phyloP scores from a whole-genome alignment of 2,888 invertebrate genomes.

The Eupeodes latifasciatus region DNA sequence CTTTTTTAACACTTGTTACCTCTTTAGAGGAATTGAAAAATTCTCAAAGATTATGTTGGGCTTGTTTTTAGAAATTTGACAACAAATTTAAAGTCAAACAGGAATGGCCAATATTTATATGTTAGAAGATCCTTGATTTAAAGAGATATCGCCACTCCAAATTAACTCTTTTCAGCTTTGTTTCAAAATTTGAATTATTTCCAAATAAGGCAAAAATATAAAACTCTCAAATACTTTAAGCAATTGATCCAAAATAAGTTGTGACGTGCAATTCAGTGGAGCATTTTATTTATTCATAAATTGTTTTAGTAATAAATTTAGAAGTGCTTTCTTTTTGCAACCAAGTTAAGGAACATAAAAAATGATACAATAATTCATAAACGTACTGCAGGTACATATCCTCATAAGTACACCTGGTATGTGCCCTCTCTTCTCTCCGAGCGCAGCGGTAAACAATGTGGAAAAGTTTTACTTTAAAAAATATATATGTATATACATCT shows the following conservation, averaged over 20 bases:
- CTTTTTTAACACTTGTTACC: no score
- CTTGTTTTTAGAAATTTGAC: no score
- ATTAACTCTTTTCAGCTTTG: no score
- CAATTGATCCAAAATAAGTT: background rate
- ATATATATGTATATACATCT: background rate
- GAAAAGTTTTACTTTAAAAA: background rate
- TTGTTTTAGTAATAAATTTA: conserved; percentile 6
- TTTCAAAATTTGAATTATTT: no score
- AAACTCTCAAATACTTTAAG: background rate
- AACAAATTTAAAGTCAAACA: no score
- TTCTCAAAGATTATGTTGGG: no score
- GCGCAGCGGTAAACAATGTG: background rate
- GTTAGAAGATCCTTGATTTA: no score
- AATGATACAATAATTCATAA: background rate
- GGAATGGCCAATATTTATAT: no score
- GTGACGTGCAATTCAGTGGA: background rate
- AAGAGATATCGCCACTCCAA: no score
- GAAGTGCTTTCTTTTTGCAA: background rate
- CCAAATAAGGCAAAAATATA: no score
- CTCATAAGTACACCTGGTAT: background rate
- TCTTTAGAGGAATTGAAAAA: no score
- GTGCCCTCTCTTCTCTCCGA: background rate
- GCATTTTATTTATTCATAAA: conserved; percentile 4
- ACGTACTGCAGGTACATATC: no score
- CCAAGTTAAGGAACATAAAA: background rate